Evolutionary conservation across 2,888 invertebrate species (phyloP).

Genomic region (Odontocolon sp.): DNA sequence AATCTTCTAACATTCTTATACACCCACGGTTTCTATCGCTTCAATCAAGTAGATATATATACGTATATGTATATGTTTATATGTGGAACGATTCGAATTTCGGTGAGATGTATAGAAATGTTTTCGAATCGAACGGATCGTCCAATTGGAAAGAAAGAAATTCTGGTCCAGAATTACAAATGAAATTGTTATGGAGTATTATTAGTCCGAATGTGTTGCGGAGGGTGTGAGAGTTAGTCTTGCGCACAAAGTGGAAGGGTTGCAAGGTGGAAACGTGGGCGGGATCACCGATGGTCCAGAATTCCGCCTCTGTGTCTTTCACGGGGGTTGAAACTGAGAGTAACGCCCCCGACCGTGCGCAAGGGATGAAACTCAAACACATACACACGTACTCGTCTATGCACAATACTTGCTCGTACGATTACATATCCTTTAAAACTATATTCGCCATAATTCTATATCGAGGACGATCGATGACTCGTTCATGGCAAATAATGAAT

Average conservation of each 20-base stretch:
- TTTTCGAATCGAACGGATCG: neutral
- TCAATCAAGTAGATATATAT: too few relatives aligned
- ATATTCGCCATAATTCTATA: slow-evolving; percentile 30
- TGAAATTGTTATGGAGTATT: neutral
- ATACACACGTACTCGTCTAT: neutral
- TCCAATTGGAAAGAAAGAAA: neutral
- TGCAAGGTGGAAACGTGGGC: slow-evolving; percentile 59
- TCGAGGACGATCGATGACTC: neutral
- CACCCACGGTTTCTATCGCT: neutral
- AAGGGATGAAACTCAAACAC: slow-evolving; percentile 32
- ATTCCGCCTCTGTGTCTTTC: slow-evolving; percentile 37
- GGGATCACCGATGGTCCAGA: slow-evolving; percentile 62
- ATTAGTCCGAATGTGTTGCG: neutral
- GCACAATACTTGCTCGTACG: neutral
- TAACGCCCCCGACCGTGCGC: slow-evolving; percentile 53
- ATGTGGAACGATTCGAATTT: too few relatives aligned
- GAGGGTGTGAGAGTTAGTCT: slow-evolving; percentile 41
- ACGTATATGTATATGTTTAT: too few relatives aligned
- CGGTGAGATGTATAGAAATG: neutral
- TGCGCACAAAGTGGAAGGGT: slow-evolving; percentile 25
- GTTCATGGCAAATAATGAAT: slow-evolving; percentile 71
- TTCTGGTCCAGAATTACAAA: neutral
- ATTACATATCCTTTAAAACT: slow-evolving; percentile 7
- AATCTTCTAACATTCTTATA: neutral
- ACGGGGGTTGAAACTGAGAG: slow-evolving; percentile 51